phyloP scores from a whole-genome alignment of 2,797 vertebrate genomes.

The Phylloscopus collybita region DNA sequence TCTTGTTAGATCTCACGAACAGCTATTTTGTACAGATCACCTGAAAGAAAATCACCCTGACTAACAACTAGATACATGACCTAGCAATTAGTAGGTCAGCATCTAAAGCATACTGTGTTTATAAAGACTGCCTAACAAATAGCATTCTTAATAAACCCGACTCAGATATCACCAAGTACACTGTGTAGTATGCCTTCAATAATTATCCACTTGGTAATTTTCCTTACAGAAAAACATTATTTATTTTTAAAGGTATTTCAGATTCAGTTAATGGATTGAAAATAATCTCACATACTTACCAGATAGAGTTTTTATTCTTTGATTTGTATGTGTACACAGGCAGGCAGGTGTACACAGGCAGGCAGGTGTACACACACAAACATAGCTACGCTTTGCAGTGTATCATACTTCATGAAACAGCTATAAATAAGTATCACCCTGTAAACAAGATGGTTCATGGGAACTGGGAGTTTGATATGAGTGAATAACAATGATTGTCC shows the following conservation, averaged over 20 bases:
- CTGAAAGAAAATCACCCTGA: not conserved
- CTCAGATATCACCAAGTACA: not conserved
- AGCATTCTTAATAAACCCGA: not conserved
- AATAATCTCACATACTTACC: not conserved
- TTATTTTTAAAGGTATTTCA: not conserved
- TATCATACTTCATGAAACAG: not conserved
- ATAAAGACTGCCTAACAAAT: not conserved
- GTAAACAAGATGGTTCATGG: not conserved
- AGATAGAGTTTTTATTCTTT: not conserved
- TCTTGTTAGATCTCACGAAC: not conserved
- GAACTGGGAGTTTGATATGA: not conserved
- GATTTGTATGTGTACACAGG: not conserved
- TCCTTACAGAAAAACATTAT: not conserved
- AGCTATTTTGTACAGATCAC: not conserved
- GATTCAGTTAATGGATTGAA: not conserved
- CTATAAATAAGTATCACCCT: not conserved
- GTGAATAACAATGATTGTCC: rapidly evolving
- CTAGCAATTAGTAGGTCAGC: not conserved
- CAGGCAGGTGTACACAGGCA: not conserved
- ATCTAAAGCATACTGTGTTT: not conserved
- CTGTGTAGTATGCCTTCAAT: not conserved
- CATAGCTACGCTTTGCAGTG: rapidly evolving
- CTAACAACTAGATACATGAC: not conserved
- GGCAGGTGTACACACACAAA: not conserved
- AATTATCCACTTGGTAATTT: not conserved